Conservation (phyloP, 2,113 vertebrate species). For the Circaetus gallicus region DNA sequence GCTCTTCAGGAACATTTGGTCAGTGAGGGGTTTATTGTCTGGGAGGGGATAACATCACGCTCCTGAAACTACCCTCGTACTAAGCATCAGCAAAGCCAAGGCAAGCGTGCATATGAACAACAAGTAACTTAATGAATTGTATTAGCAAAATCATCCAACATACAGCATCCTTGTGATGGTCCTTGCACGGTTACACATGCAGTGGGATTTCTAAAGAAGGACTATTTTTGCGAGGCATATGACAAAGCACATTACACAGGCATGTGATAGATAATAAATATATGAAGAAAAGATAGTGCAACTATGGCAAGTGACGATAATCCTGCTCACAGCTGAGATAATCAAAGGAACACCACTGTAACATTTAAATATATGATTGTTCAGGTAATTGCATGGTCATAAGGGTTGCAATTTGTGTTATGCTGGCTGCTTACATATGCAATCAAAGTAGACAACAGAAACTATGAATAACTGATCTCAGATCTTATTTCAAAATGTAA, state of each 20-base stretch:
- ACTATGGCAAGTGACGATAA: not conserved
- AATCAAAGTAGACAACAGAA: not conserved
- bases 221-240: not conserved
- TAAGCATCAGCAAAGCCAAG: not conserved
- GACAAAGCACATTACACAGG: not conserved
- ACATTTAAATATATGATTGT: not conserved
- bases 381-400: not conserved
- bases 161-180: too few species aligned
- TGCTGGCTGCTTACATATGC: not conserved
- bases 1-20: not conserved
- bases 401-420: not conserved
- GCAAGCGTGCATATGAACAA: not conserved
- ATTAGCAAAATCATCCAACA: not conserved
- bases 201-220: not conserved
- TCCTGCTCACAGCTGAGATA: not conserved
- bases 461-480: not conserved
- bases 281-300: not conserved
- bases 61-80: not conserved
- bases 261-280: accelerated
- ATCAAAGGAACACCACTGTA: not conserved
- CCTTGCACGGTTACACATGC: not conserved
- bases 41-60: not conserved
- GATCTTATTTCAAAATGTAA: not conserved
- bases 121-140: not conserved
- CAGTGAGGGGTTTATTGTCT: not conserved